A percentile compares a stretch with the other conserved stretches of the same genome.
phyloP scores from a whole-genome alignment of 2,888 invertebrate genomes.

The Dermolepida albohirtum region DNA sequence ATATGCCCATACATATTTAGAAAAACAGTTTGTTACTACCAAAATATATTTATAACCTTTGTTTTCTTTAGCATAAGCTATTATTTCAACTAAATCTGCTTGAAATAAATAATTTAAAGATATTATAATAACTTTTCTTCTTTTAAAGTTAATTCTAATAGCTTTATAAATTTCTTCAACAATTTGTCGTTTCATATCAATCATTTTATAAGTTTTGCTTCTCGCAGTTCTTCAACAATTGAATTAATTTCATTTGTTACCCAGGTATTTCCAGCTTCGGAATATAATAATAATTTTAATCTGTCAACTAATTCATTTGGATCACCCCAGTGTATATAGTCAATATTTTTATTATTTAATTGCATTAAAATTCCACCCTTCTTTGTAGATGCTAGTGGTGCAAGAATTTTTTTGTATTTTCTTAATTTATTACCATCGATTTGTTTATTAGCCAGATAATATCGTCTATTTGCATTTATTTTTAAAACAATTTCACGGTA shows the following conservation, averaged over 20 bases:
- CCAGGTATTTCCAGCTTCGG: constrained; percentile 18
- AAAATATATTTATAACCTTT: constrained; percentile 55
- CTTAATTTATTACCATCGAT: constrained; percentile 36
- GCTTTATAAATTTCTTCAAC: constrained; percentile 48
- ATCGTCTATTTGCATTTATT: constrained; percentile 40
- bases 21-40: constrained; percentile 57
- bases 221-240: constrained; percentile 17
- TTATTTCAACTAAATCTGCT: constrained; percentile 61
- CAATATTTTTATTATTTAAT: constrained; percentile 34
- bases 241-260: constrained; percentile 26
- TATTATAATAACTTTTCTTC: constrained; percentile 55
- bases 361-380: constrained; percentile 21
- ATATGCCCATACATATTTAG: constrained; percentile 58
- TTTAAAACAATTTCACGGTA: constrained; percentile 28
- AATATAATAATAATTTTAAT: constrained; percentile 16
- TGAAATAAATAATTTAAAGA: constrained; percentile 61
- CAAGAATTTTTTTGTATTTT: constrained; percentile 43
- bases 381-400: constrained; percentile 14
- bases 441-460: constrained; percentile 37
- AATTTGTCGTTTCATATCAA: background rate
- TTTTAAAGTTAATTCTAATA: constrained; percentile 56
- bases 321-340: constrained; percentile 49
- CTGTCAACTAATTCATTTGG: constrained; percentile 39
- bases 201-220: background rate
- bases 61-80: constrained; percentile 54